These are phyloP conservation scores for Microplitis manilae DNA, from an alignment of 2,888 invertebrate genomes.

Conservation along the genomic window DNA sequence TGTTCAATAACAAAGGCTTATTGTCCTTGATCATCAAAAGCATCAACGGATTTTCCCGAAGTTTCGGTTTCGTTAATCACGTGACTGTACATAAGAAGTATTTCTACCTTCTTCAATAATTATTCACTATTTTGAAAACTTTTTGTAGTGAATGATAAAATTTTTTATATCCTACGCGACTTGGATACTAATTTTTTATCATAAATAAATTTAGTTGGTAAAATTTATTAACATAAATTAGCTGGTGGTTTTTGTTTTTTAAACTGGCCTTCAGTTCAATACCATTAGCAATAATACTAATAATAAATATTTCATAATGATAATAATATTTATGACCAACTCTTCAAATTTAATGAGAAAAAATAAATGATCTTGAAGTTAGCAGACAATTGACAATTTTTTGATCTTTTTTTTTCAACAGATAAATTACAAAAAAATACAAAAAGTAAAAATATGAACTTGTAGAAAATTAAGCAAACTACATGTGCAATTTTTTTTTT, in stretches of 20 bases:
- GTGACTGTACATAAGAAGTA: neutral
- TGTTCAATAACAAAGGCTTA: neutral
- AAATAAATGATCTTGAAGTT: neutral
- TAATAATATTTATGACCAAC: neutral
- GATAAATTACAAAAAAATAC: too few species aligned
- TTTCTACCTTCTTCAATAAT: neutral
- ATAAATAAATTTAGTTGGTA: too few species aligned
- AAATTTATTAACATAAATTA: neutral
- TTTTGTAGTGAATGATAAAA: too few species aligned
- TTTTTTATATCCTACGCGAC: too few species aligned
- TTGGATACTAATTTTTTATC: too few species aligned
- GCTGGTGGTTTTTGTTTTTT: constrained; percentile 2
- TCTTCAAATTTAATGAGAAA: neutral
- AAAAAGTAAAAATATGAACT: too few species aligned
- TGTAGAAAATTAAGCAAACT: too few species aligned
- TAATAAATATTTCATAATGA: neutral
- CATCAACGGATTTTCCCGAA: neutral
- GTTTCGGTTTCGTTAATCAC: neutral
- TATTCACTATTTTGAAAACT: neutral
- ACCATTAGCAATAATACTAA: neutral
- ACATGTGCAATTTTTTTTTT: too few species aligned
- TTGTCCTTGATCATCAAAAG: constrained; percentile 8
- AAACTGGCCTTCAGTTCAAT: neutral
- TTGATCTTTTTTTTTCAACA: too few species aligned
- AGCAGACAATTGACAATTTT: too few species aligned